These are phyloP conservation scores for Phalanger gymnotis DNA, from an alignment of 2,797 vertebrate species.

Conservation along the genomic window DNA sequence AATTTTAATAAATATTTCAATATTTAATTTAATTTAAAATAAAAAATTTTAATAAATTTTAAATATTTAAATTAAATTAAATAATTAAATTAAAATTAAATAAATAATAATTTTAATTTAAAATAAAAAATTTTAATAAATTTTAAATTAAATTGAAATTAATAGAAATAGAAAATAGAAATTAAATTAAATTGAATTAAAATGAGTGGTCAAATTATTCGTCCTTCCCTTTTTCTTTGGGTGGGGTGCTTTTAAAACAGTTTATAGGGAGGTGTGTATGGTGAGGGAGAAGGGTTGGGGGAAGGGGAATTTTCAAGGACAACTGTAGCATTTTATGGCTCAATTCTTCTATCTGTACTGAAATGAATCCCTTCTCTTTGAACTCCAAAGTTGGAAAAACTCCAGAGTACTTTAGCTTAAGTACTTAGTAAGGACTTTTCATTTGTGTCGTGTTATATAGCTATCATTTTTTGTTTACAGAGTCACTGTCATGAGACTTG, in stretches of 20 bases:
- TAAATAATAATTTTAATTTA: too few relatives aligned
- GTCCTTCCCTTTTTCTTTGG: not conserved
- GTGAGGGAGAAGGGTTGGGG: not conserved
- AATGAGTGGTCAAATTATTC: not conserved
- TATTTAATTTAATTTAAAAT: too few relatives aligned
- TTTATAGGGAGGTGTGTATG: not conserved
- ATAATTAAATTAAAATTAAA: too few relatives aligned
- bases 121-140: too few relatives aligned
- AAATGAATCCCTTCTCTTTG: not conserved
- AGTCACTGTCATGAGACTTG: not conserved
- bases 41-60: too few relatives aligned
- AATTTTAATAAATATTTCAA: too few relatives aligned
- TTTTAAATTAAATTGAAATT: too few relatives aligned
- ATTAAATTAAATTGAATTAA: too few relatives aligned
- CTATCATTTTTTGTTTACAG: not conserved
- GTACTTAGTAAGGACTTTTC: not conserved
- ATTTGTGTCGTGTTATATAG: accelerated
- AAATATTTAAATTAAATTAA: too few relatives aligned
- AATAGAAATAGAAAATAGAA: too few relatives aligned
- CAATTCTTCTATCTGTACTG: not conserved
- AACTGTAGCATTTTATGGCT: not conserved
- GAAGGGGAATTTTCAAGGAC: not conserved
- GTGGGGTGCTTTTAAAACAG: not conserved
- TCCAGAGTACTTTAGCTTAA: not conserved
- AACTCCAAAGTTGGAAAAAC: not conserved